Base-by-base conservation (phyloP, 2,113 vertebrate species). In the Turnix velox region DNA sequence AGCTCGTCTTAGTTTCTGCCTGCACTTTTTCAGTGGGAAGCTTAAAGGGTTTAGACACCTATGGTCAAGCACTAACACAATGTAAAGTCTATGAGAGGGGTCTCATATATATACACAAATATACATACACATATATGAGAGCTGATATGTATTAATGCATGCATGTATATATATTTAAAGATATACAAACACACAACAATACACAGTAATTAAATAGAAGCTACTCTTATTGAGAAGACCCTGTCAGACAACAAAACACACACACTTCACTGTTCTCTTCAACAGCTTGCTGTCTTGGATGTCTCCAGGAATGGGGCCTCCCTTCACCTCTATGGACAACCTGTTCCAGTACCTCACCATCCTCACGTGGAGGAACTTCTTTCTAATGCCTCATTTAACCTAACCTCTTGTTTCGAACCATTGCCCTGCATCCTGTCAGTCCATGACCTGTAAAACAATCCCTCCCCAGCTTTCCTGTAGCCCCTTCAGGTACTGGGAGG, bases 101-200 rank as follows among this genome's bases (percentile, higher is more conserved):
- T 81, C 2, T 74, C 48, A 27, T 15, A 58, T 31, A 55, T 12
- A 46, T 3, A 35, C 25, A 37, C 2, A n/a, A 27, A 81, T n/a
- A 39, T 1, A 51, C 1, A 18, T 6, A 18, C 13, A 40, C 4
- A n/a, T 6, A 30, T 8, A 9, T 15, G 27, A 51, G 5, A 30
- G 9, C 17, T 22, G 1, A 0, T 16, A 37, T 9, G 27, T 7
- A 39, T 37, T 52, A 31, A 39, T 33, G 10, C 33, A 17, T 30
- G 12, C 7, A 31, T 12, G 5, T 23, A 28, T 31, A 35, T 14
- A 4, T 58, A 43, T 83, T 62, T n/a, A 31, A 24, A 63, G 18
- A 30, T 10, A 48, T 3, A 31, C 9, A 72, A 59, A 59, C 1
- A 1, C 39, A 77, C 27, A 51, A 14, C 9, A 8, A 6, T 7